Evolutionary conservation across 2,888 invertebrate species (phyloP).

Genomic region (Cantharis rufa): DNA sequence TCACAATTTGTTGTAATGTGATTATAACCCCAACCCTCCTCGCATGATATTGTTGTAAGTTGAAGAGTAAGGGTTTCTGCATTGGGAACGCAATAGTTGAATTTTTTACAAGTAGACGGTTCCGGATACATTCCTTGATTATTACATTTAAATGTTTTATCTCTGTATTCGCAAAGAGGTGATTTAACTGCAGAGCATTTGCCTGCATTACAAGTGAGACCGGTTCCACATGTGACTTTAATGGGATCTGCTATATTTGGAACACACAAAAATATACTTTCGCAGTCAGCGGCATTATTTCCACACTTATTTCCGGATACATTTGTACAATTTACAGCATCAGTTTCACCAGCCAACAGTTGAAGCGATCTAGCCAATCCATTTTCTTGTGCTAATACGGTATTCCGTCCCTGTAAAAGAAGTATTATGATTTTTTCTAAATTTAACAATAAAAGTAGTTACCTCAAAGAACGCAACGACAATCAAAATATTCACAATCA

Average conservation of each 20-base stretch:
- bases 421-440: too few species aligned
- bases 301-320: not conserved
- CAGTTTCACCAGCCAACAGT: not conserved
- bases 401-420: not conserved
- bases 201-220: not conserved
- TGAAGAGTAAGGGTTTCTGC: not conserved
- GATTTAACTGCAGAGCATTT: not conserved
- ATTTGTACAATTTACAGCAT: not conserved
- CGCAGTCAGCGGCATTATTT: not conserved
- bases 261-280: not conserved
- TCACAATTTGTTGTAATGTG: not conserved
- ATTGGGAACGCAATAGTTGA: not conserved
- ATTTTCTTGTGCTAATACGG: not conserved
- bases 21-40: not conserved
- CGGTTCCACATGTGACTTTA: not conserved
- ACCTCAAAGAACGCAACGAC: not conserved
- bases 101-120: slow-evolving; percentile 1
- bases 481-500: not conserved
- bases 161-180: not conserved
- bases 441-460: not conserved
- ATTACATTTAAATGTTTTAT: not conserved
- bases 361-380: not conserved
- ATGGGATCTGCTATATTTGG: not conserved
- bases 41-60: not conserved
- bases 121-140: slow-evolving; percentile 4